Evolutionary conservation across 1,140 invertebrate species (phyloP).

Genomic region (Harpegnathos saltator): DNA sequence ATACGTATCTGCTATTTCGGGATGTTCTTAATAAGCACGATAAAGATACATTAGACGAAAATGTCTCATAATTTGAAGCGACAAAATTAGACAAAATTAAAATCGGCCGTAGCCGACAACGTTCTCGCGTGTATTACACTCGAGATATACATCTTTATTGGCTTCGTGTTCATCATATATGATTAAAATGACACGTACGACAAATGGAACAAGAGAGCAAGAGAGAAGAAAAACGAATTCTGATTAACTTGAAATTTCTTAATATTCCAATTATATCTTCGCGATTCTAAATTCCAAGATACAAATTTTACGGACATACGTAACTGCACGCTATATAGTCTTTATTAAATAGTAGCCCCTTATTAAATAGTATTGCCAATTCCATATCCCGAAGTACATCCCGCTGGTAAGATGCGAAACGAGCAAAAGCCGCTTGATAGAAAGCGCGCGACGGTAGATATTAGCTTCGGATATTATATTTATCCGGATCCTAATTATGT

Average conservation of each 20-base stretch:
- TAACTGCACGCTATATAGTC: background rate
- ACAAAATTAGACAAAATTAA: background rate
- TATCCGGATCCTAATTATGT: conserved; percentile 77
- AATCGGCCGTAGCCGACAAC: background rate
- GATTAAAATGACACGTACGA: no score
- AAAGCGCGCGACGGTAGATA: background rate
- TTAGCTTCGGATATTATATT: conserved; percentile 66
- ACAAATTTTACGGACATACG: background rate
- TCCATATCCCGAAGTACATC: conserved; percentile 3
- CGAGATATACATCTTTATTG: background rate
- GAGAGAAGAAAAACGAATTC: no score
- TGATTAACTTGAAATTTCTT: background rate
- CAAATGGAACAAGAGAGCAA: no score
- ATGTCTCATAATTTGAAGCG: conserved; percentile 5
- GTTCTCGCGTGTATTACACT: background rate
- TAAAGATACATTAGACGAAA: background rate
- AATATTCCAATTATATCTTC: background rate
- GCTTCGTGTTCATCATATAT: background rate
- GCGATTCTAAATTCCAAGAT: background rate
- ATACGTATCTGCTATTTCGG: background rate
- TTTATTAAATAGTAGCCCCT: background rate
- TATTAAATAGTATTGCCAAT: background rate
- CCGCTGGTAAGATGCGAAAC: background rate
- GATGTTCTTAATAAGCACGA: background rate
- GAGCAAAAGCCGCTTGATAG: background rate